Base-by-base conservation (phyloP, 37 sponge, comb jelly and placozoan genomes). In the Ephydatia muelleri region DNA sequence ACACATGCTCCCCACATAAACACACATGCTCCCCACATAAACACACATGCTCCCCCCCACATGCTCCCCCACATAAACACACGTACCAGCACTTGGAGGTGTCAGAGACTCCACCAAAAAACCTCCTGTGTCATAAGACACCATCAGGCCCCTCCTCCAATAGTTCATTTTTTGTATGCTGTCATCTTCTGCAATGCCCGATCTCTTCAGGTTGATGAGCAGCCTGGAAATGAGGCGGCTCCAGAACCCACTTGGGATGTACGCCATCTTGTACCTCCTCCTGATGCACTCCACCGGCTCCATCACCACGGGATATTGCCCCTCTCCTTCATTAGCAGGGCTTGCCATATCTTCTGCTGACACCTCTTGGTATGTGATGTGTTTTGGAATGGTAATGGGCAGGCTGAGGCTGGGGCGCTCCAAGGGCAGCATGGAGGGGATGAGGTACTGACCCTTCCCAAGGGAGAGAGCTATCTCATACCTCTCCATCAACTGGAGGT, bases 231-330 rank as follows among this genome's bases (percentile, higher is more conserved):
- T 94, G 64, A 97, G 91, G 14, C 97, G 88, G 70, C 95, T 97
- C 97, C 97, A 97, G 72, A 94, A 97, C 19, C 97, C 97, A 77
- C 97, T 97, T 1, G 97, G 97, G 31, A 94, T 90, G 82, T 94
- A 97, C 21, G 88, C 91, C 94, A 94, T 90, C 39, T 84, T 80
- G 88, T 94, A 94, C 11, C 94, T 82, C 11, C 94, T 38, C 22
- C 85, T 83, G 35, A 94, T 67, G 67, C 88, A 83, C 23, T 6
- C 82, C 33, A 80, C 49, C 8, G 82, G 80, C 68, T 65, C 13
- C 23, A 64, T 40, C 5, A 90, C 73, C 80, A 89, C 90, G 76
- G 80, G 38, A 76, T 28, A 76, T 12, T 23, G 29, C 30, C 70
- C 36, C 32, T 5, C 34, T 16, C 14, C 33, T 6, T 32, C 47